Percentiles rank a stretch among this genome's conserved stretches.
Conservation (phyloP, 2,797 vertebrate species). For the Podargus strigoides region DNA sequence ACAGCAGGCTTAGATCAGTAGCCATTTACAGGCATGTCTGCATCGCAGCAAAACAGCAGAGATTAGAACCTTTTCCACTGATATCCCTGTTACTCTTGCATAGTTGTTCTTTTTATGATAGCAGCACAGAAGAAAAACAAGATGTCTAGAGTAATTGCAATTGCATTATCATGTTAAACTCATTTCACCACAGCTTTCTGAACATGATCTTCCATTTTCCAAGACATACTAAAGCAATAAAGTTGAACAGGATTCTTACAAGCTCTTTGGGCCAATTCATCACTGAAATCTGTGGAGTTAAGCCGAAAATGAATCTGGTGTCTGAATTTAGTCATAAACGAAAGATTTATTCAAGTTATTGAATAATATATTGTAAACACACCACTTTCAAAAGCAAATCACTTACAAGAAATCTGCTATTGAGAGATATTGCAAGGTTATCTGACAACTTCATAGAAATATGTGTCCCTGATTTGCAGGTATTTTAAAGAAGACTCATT, state of each 20-base stretch:
- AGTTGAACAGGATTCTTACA: not conserved
- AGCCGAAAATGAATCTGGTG: not conserved
- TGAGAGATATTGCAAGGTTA: not conserved
- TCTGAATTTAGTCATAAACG: not conserved
- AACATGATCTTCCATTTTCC: not conserved
- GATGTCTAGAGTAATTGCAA: not conserved
- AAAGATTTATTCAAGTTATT: not conserved
- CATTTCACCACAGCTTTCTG: not conserved
- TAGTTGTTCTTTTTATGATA: not conserved
- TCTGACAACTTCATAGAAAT: not conserved
- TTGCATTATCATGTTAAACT: not conserved
- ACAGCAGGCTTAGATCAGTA: not conserved
- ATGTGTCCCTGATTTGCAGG: not conserved
- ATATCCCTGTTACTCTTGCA: not conserved
- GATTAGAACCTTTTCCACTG: not conserved
- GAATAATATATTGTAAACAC: not conserved
- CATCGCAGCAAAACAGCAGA: not conserved
- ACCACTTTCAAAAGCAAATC: not conserved
- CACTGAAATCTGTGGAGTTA: not conserved
- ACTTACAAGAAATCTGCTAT: not conserved
- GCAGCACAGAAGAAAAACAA: not conserved
- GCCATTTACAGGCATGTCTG: not conserved
- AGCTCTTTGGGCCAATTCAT: not conserved
- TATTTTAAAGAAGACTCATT: not conserved
- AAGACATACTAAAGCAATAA: not conserved